A percentile compares a stretch with the other conserved stretches of the same genome.
Conservation (phyloP, 2,113 vertebrate genomes). For the Istiophorus platypterus region DNA sequence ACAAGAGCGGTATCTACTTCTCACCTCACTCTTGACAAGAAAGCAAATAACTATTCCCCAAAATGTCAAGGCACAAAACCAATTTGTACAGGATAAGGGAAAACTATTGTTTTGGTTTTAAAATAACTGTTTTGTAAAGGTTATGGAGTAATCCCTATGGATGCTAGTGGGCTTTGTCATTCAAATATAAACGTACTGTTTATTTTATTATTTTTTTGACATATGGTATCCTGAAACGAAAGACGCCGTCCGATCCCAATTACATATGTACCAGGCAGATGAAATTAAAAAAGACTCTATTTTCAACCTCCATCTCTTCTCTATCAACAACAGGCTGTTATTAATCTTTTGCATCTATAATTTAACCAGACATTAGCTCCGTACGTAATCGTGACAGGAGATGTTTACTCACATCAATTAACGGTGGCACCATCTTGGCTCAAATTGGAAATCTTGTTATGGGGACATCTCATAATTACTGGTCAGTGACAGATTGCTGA, state of each 20-base stretch:
- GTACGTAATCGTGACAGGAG: not conserved
- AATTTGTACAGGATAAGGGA: not conserved
- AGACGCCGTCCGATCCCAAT: not conserved
- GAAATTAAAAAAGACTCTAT: not conserved
- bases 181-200: not conserved
- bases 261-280: not conserved
- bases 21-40: not conserved
- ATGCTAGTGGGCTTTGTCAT: not conserved
- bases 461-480: constrained; percentile 29
- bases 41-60: not conserved
- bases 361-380: not conserved
- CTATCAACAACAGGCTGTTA: not conserved
- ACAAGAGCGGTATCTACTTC: not conserved
- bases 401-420: constrained; percentile 20
- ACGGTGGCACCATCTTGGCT: not conserved
- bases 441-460: constrained; percentile 38
- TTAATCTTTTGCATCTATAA: constrained; percentile 10
- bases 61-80: not conserved
- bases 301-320: not conserved
- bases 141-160: not conserved
- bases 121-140: not conserved
- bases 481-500: constrained; percentile 35
- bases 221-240: not conserved
- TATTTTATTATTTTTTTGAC: not conserved
- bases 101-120: not conserved